phyloP scores from a whole-genome alignment of 2,888 invertebrate species.

The Tetrapedia diversipes region DNA sequence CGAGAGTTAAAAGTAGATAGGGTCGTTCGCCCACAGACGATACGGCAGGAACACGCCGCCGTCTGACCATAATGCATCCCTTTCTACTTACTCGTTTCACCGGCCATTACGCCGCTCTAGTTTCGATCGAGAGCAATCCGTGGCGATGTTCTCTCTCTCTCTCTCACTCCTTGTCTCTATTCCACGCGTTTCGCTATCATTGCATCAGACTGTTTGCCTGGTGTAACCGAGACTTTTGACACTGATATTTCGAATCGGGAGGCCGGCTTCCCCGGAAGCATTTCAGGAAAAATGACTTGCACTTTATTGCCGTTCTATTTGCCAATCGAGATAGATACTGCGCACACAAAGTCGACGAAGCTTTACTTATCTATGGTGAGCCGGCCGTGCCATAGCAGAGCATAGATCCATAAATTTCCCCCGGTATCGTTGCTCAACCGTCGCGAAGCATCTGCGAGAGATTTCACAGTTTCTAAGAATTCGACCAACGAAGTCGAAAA shows the following conservation, averaged over 20 bases:
- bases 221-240: neutral
- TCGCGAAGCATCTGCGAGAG: neutral
- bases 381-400: too few species aligned
- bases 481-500: too few species aligned
- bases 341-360: neutral
- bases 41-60: too few species aligned
- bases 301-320: slow-evolving; percentile 11
- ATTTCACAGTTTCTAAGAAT: too few species aligned
- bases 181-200: neutral
- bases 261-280: neutral
- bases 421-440: neutral
- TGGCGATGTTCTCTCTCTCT: too few species aligned
- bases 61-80: slow-evolving; percentile 9
- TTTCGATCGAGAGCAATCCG: neutral
- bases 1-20: neutral
- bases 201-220: slow-evolving; percentile 16
- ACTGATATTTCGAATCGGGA: neutral
- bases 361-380: slow-evolving; percentile 5
- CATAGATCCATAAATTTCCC: slow-evolving; percentile 22
- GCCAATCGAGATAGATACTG: slow-evolving; percentile 18
- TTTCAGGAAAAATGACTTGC: slow-evolving; percentile 12
- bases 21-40: neutral
- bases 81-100: slow-evolving; percentile 10
- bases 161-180: neutral
- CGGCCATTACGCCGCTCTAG: neutral